phyloP scores from a whole-genome alignment of 2,113 vertebrate genomes.

The Atherinomorus stipes region DNA sequence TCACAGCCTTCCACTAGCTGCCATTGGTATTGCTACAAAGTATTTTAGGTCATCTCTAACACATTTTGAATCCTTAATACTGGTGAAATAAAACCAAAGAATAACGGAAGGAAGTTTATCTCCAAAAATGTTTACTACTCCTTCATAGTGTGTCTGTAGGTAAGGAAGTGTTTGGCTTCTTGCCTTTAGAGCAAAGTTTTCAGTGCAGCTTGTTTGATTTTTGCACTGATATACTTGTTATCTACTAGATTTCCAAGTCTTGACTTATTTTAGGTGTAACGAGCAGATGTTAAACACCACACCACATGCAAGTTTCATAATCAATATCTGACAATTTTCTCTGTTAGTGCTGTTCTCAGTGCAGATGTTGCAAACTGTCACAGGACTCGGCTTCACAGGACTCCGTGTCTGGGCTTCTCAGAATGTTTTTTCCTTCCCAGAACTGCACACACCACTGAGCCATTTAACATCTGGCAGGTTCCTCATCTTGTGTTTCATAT shows the following conservation, averaged over 20 bases:
- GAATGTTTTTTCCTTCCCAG: slow-evolving; percentile 48
- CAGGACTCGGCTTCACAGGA: slow-evolving; percentile 13
- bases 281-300: slow-evolving; percentile 1
- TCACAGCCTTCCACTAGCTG: background rate
- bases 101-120: background rate
- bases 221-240: background rate
- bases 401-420: slow-evolving; percentile 29
- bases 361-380: slow-evolving; percentile 9
- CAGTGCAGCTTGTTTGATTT: background rate
- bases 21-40: background rate
- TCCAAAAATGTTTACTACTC: background rate
- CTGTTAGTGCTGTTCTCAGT: slow-evolving; percentile 17
- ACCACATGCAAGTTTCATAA: background rate
- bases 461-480: slow-evolving; percentile 30
- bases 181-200: background rate
- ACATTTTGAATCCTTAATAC: background rate
- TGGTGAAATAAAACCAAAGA: background rate
- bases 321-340: background rate
- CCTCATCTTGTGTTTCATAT: slow-evolving; percentile 39
- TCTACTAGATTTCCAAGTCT: background rate
- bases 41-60: background rate
- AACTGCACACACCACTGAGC: slow-evolving; percentile 21
- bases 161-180: background rate
- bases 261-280: slow-evolving; percentile 1
- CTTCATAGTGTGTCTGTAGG: background rate